A percentile compares a stretch with the other conserved stretches of the same genome.
Conservation (phyloP, 2,797 vertebrate genomes). For the Lagorchestes hirsutus region DNA sequence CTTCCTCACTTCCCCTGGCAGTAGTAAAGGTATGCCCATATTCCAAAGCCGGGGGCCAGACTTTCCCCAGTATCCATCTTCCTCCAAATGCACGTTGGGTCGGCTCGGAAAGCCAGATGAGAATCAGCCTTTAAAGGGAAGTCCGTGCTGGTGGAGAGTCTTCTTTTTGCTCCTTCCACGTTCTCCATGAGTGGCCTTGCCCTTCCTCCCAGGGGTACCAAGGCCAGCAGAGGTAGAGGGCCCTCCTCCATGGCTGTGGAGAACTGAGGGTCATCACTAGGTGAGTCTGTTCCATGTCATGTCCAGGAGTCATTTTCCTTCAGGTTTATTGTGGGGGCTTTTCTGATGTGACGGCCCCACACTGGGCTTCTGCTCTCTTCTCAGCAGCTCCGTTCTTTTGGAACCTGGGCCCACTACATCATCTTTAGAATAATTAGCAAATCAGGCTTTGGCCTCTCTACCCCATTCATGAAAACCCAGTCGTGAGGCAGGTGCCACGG, state of each 20-base stretch:
- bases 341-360: neutral
- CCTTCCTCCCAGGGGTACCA: too few species aligned
- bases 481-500: neutral
- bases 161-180: neutral
- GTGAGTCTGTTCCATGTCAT: neutral
- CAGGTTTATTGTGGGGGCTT: neutral
- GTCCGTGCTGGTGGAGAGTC: neutral
- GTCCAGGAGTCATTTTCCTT: neutral
- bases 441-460: neutral
- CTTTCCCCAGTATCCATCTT: neutral
- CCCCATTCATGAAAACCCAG: neutral
- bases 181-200: neutral
- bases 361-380: neutral
- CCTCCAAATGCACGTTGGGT: neutral
- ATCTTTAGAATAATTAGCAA: neutral
- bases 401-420: neutral
- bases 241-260: too few species aligned
- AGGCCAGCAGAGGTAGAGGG: neutral
- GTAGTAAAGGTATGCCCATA: neutral
- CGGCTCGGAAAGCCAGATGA: neutral
- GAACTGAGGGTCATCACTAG: too few species aligned
- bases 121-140: neutral
- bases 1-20: neutral
- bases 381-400: neutral
- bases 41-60: neutral